phyloP scores from a whole-genome alignment of 2,113 vertebrate species.

The Dicaeum eximium region DNA sequence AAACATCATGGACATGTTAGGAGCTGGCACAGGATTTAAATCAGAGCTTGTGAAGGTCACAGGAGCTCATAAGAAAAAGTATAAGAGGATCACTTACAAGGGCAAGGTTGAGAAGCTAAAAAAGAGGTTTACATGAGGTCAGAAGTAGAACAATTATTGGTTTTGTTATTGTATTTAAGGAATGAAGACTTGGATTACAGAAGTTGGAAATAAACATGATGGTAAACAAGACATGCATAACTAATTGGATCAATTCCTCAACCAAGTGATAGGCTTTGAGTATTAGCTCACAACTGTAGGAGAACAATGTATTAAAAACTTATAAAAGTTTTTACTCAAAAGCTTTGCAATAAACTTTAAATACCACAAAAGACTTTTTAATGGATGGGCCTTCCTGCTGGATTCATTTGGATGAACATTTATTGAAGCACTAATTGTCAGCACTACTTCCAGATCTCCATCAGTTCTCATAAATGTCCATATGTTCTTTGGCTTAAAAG shows the following conservation, averaged over 20 bases:
- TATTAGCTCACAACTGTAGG: background rate
- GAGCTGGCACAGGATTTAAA: background rate
- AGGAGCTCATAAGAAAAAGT: background rate
- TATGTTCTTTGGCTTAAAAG: slow-evolving; percentile 72
- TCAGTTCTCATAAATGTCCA: slow-evolving; percentile 65
- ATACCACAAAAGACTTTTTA: slow-evolving; percentile 23
- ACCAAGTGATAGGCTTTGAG: background rate
- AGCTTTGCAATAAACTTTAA: slow-evolving; percentile 13
- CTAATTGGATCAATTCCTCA: background rate
- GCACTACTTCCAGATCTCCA: slow-evolving; percentile 59
- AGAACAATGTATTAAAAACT: background rate
- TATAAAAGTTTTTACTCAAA: background rate
- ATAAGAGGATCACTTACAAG: background rate
- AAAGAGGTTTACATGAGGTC: background rate
- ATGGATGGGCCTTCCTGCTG: slow-evolving; percentile 43
- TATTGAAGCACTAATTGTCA: slow-evolving; percentile 80
- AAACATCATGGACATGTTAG: background rate
- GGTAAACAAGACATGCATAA: background rate
- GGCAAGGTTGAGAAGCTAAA: background rate
- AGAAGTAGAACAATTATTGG: background rate
- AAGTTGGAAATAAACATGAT: background rate
- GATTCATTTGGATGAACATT: slow-evolving; percentile 70
- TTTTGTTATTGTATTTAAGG: background rate
- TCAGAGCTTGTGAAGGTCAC: background rate
- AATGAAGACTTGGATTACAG: background rate